Base-by-base conservation (phyloP, 2,888 invertebrate species). In the Lepidocyrtoides sp. region DNA sequence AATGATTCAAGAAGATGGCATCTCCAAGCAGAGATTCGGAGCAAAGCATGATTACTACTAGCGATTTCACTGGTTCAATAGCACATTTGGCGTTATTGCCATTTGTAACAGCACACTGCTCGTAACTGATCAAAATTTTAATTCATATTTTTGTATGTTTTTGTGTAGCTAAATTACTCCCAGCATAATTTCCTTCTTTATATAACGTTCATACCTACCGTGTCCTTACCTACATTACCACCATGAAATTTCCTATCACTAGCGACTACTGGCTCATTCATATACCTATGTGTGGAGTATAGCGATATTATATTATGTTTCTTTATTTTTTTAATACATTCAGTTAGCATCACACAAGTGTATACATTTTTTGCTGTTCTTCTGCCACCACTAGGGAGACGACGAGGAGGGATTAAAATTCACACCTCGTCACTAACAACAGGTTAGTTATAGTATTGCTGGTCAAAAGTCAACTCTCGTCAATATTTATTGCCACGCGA, bases 401-500 rank as follows among this genome's bases (percentile, higher is more conserved):
- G 82, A 89, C 51, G 84, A 87, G 91, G 89, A 75, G 72, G 89
- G 86, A 89, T 88, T 92, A 90, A 90, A 92, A 92, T 92, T 91
- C 91, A 92, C 91, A 91, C 92, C 92, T 90, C 89, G 79, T 92
- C 90, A 92, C 92, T 84, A 84, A 88, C 89, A 92, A 85, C 91
- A 91, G 91, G 91, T 92, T 92, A 90, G 85, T 90, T 90, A 90
- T 85, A 63, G 60, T 57, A 89, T 89, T 89, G 84, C 89, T 89
- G 89, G 89, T 89, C 89, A 90, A 90, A 90, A 90, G 85, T 90
- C 85, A 90, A 85, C 89, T 91, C 86, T 89, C 86, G 92, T 93
- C 93, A 91, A 93, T 93, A 93, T 93, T 93, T 93, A 93, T 93
- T 93, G 91, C 93, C 93, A 93, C 93, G 93, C 93, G 91, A 92